Percentiles rank a stretch among this genome's conserved stretches.
phyloP scores from a whole-genome alignment of 2,888 invertebrate genomes.

The Thecocarcelia acutangulata region DNA sequence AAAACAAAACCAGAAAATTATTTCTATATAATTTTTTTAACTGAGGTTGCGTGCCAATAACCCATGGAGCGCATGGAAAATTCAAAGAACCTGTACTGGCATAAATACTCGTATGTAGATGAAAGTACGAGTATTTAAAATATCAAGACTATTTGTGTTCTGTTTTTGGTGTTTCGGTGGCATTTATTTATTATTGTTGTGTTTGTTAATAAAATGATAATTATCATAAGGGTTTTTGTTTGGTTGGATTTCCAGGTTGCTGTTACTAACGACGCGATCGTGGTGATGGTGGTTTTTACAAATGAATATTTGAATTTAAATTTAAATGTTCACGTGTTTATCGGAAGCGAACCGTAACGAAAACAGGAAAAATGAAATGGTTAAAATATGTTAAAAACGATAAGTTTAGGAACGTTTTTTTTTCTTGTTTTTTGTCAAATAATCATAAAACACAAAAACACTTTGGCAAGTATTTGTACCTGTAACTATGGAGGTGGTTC shows the following conservation, averaged over 20 bases:
- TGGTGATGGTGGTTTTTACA: slow-evolving; percentile 57
- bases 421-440: slow-evolving; percentile 59
- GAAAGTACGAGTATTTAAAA: slow-evolving; percentile 8
- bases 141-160: slow-evolving; percentile 26
- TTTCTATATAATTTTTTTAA: too few relatives aligned
- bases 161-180: slow-evolving; percentile 44
- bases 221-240: slow-evolving; percentile 63
- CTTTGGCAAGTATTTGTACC: slow-evolving; percentile 58
- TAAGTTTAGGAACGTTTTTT: slow-evolving; percentile 52
- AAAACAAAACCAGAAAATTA: neutral
- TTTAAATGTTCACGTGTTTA: slow-evolving; percentile 67
- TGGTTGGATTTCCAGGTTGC: slow-evolving; percentile 38
- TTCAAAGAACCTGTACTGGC: neutral
- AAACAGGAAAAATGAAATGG: slow-evolving; percentile 62
- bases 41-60: slow-evolving; percentile 40
- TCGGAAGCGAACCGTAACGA: slow-evolving; percentile 63
- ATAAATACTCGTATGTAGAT: neutral
- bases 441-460: slow-evolving; percentile 53
- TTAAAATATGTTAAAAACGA: slow-evolving; percentile 45
- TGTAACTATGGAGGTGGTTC: slow-evolving; percentile 61
- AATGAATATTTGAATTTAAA: slow-evolving; percentile 60
- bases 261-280: slow-evolving; percentile 25
- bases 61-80: slow-evolving; percentile 24
- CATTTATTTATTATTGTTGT: slow-evolving; percentile 52
- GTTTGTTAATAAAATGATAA: slow-evolving; percentile 56